A percentile compares a stretch with the other conserved stretches of the same genome.
phyloP scores from a whole-genome alignment of 2,888 invertebrate species.

The Anorthoa munda region DNA sequence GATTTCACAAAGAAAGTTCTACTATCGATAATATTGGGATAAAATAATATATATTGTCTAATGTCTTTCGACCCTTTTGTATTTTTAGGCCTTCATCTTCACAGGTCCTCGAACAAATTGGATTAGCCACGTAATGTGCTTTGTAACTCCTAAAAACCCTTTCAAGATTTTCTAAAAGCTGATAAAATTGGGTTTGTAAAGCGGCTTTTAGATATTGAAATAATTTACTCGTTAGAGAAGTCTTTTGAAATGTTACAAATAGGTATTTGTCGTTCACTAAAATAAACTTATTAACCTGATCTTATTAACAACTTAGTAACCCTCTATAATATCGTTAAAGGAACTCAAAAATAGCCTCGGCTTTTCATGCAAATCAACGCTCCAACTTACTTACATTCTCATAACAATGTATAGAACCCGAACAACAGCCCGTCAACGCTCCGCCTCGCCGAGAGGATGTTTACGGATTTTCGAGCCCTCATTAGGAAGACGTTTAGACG shows the following conservation, averaged over 20 bases:
- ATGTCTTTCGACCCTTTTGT: slow-evolving; percentile 55
- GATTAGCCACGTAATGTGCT: slow-evolving; percentile 52
- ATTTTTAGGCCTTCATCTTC: slow-evolving; percentile 45
- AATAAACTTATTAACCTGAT: neutral
- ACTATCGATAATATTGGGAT: slow-evolving; percentile 58
- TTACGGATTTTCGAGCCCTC: slow-evolving; percentile 47
- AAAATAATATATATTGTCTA: slow-evolving; percentile 59
- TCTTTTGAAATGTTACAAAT: slow-evolving; percentile 6
- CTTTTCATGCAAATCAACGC: neutral
- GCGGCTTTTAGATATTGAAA: neutral
- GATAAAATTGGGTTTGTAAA: slow-evolving; percentile 18
- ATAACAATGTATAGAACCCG: slow-evolving; percentile 1
- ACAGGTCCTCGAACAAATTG: slow-evolving; percentile 44
- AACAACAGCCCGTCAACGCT: slow-evolving; percentile 20
- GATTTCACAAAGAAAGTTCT: slow-evolving; percentile 66
- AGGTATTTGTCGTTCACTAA: neutral
- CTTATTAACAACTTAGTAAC: neutral
- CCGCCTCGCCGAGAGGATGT: slow-evolving; percentile 25
- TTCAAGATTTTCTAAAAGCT: slow-evolving; percentile 24
- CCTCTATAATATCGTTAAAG: neutral
- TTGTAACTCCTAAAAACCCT: slow-evolving; percentile 31
- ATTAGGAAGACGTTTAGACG: slow-evolving; percentile 43
- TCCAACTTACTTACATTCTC: neutral
- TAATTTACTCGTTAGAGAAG: no score
- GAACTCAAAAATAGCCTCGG: neutral